A percentile compares a stretch with the other conserved stretches of the same genome.
Conservation (phyloP, 1,140 invertebrate species). For the Leguminivora glycinivorella region DNA sequence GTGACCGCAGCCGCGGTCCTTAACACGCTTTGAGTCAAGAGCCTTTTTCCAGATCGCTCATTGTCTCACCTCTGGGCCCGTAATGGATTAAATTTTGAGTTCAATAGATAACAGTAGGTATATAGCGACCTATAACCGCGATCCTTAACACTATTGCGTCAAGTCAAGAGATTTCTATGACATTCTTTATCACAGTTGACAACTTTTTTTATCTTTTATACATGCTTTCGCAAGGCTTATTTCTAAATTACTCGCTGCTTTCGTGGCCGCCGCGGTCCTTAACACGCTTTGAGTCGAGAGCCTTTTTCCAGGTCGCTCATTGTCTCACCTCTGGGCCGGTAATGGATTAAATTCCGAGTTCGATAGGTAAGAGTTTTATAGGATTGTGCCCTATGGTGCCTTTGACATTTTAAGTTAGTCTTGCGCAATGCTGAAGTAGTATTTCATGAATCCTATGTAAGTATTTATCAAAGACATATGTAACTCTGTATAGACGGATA, state of each 20-base stretch:
- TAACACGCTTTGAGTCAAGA: slow-evolving; percentile 33
- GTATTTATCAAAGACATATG: too few relatives aligned
- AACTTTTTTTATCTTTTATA: too few relatives aligned
- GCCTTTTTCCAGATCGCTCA: slow-evolving; percentile 40
- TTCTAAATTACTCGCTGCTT: slow-evolving; percentile 31
- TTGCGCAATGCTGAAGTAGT: too few relatives aligned
- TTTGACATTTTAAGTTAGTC: too few relatives aligned
- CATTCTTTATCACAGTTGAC: too few relatives aligned
- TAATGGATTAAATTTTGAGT: slow-evolving; percentile 10
- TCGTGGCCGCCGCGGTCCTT: slow-evolving; percentile 34
- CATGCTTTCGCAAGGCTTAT: too few relatives aligned
- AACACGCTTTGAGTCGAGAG: slow-evolving; percentile 33
- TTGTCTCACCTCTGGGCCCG: background rate
- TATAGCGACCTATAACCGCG: background rate
- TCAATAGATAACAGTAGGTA: background rate
- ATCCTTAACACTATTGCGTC: too few relatives aligned
- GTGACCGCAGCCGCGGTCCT: slow-evolving; percentile 35
- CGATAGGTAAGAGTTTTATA: too few relatives aligned
- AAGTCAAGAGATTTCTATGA: too few relatives aligned
- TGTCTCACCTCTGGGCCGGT: background rate
- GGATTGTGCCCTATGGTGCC: too few relatives aligned
- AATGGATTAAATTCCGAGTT: slow-evolving; percentile 11
- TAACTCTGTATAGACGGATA: too few relatives aligned
- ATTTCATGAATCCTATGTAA: too few relatives aligned
- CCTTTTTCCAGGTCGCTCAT: slow-evolving; percentile 39